These are phyloP conservation scores for Pilophorus perplexus DNA, from an alignment of 2,888 invertebrate genomes.

Conservation along the genomic window DNA sequence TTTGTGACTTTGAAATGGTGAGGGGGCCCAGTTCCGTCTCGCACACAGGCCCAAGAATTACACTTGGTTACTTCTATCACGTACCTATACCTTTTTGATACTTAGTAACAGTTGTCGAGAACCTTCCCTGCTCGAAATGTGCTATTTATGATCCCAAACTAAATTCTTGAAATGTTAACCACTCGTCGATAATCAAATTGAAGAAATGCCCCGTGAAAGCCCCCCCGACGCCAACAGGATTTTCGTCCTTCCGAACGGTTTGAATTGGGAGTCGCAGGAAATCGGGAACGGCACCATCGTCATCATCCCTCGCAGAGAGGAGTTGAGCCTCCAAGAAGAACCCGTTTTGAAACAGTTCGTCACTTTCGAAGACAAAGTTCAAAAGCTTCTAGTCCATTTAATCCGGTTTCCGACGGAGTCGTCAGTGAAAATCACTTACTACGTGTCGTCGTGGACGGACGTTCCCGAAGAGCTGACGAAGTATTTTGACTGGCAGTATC, in stretches of 20 bases:
- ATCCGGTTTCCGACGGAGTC: slow-evolving; percentile 1
- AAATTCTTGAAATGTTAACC: too few species aligned
- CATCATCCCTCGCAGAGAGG: neutral
- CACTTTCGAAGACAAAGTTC: neutral
- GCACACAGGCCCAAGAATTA: too few species aligned
- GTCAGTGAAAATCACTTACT: neutral
- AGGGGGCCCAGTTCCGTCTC: too few species aligned
- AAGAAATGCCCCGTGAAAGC: too few species aligned
- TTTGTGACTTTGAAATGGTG: too few species aligned
- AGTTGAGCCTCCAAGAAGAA: neutral
- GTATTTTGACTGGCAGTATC: neutral
- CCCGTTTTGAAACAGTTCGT: neutral
- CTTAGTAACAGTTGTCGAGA: too few species aligned
- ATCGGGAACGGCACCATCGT: slow-evolving; percentile 2
- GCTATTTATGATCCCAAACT: too few species aligned
- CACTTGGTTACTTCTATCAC: too few species aligned
- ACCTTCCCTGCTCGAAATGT: too few species aligned
- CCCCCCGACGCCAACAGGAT: neutral
- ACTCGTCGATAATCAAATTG: too few species aligned
- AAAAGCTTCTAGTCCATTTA: neutral
- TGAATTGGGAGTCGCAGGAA: neutral
- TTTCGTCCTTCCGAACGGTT: slow-evolving; percentile 5
- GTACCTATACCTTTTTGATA: too few species aligned
- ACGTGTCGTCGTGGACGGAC: slow-evolving; percentile 1
- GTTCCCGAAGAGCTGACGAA: neutral